Conservation (phyloP, 2,888 invertebrate species). For the Agriotes lineatus region DNA sequence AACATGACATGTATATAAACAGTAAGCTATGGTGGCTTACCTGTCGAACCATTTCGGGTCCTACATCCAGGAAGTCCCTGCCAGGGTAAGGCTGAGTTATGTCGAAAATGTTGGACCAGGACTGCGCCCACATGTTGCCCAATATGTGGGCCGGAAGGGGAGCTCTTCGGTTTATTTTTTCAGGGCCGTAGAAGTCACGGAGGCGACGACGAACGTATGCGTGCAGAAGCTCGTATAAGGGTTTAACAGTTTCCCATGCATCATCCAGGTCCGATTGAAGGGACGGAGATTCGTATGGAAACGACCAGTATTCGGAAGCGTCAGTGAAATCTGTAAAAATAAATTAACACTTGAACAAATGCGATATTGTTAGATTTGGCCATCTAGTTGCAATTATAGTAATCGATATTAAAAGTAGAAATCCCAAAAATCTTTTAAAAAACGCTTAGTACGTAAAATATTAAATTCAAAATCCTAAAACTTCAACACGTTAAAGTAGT, state of each 20-base stretch:
- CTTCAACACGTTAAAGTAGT: too few relatives aligned
- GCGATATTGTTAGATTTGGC: too few relatives aligned
- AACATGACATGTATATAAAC: too few relatives aligned
- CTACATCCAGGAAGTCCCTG: constrained; percentile 81
- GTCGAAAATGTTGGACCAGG: constrained; percentile 86
- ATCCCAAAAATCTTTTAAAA: too few relatives aligned
- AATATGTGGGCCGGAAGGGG: constrained; percentile 88
- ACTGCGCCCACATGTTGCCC: constrained; percentile 93
- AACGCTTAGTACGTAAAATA: too few relatives aligned
- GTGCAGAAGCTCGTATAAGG: constrained; percentile 88
- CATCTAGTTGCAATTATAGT: too few relatives aligned
- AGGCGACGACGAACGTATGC: constrained; percentile 90
- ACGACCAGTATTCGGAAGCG: constrained; percentile 90
- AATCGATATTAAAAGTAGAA: too few relatives aligned
- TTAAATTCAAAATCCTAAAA: too few relatives aligned
- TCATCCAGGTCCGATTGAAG: constrained; percentile 84
- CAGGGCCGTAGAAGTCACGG: constrained; percentile 86
- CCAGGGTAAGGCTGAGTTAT: constrained; percentile 88
- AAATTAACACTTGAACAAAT: too few relatives aligned
- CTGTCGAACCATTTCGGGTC: constrained; percentile 84
- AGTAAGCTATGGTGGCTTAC: constrained; percentile 64
- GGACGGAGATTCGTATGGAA: constrained; percentile 83
- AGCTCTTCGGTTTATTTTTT: constrained; percentile 82
- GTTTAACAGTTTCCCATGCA: constrained; percentile 87
- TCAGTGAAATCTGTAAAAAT: constrained; percentile 92